Percentiles rank a stretch among this genome's conserved stretches.
Conservation (phyloP, 1,140 invertebrate genomes). For the Monochamus saltuarius region DNA sequence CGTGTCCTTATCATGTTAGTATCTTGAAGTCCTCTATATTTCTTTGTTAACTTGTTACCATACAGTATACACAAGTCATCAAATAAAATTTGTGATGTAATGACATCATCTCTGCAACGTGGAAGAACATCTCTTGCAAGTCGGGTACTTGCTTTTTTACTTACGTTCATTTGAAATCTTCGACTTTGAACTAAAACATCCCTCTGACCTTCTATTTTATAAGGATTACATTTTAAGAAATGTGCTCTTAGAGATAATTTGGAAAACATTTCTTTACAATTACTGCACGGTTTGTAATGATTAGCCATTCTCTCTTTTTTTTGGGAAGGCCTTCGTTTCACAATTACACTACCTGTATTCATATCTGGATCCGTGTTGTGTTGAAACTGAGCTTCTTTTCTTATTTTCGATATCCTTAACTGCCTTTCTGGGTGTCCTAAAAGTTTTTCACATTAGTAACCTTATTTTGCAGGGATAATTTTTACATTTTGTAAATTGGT, state of each 20-base stretch:
- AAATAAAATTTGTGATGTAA: neutral
- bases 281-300: conserved; percentile 1
- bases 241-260: conserved; percentile 3
- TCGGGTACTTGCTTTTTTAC: neutral
- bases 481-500: neutral
- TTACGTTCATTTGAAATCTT: conserved; percentile 1
- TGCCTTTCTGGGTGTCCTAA: conserved; percentile 1
- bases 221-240: conserved; percentile 2
- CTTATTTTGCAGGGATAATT: neutral
- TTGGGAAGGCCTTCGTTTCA: neutral
- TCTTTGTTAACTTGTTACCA: conserved; percentile 1
- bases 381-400: conserved; percentile 1
- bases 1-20: neutral
- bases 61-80: conserved; percentile 1
- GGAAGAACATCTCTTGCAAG: neutral
- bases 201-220: neutral
- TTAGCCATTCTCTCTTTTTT: conserved; percentile 1
- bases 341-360: conserved; percentile 1
- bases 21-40: neutral
- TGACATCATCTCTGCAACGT: neutral
- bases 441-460: neutral
- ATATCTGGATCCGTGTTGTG: neutral
- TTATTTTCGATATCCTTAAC: neutral
- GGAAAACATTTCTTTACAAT: conserved; percentile 8
- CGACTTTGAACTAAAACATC: neutral